These are phyloP conservation scores for Miichthys miiuy DNA, from an alignment of 2,797 vertebrate species.

Conservation along the genomic window DNA sequence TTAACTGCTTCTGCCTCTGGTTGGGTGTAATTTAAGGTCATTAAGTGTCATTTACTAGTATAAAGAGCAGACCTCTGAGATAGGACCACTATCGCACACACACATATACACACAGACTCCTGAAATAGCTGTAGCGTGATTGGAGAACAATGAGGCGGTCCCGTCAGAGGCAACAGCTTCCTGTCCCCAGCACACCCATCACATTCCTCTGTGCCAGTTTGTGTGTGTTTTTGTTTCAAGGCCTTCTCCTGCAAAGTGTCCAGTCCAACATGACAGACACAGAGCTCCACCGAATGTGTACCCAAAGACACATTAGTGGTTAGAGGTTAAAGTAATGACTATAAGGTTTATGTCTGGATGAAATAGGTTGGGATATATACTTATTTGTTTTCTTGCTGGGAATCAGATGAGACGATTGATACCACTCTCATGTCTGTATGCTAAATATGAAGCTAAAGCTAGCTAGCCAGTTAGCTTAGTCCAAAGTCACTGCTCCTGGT, in stretches of 20 bases:
- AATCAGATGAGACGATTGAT: neutral
- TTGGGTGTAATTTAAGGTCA: neutral
- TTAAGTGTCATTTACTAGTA: neutral
- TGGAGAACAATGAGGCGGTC: constrained; percentile 76
- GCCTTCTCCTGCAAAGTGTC: constrained; percentile 5
- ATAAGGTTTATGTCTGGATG: too few species aligned
- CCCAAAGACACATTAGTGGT: neutral
- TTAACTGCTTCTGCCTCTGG: neutral
- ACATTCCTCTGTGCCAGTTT: constrained; percentile 67
- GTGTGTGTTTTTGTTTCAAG: constrained; percentile 25
- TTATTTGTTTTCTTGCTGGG: neutral
- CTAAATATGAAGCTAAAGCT: neutral
- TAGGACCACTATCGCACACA: constrained; percentile 15
- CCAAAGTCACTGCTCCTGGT: too few species aligned
- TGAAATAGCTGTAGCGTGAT: constrained; percentile 72
- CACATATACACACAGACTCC: constrained; percentile 27
- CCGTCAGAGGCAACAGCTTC: constrained; percentile 67
- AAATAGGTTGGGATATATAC: too few species aligned
- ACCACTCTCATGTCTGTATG: neutral
- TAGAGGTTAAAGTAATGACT: neutral
- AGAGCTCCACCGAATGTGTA: neutral
- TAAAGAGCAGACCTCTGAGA: neutral
- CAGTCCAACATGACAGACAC: constrained; percentile 3
- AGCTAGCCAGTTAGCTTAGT: neutral
- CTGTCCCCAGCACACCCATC: constrained; percentile 68